Conservation (phyloP, 2,113 vertebrate genomes). For the Larimichthys polyactis region DNA sequence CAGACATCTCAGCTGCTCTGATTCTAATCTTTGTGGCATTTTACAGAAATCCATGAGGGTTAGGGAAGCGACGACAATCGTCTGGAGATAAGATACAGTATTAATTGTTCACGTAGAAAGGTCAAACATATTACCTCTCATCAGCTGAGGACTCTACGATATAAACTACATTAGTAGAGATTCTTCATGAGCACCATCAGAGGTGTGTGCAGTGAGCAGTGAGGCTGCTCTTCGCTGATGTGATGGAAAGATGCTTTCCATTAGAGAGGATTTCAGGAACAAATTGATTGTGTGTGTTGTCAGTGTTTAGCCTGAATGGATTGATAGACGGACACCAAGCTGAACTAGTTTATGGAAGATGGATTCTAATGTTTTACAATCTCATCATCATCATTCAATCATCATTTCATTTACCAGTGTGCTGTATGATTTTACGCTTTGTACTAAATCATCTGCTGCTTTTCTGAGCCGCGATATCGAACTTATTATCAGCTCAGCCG, state of each 20-base stretch:
- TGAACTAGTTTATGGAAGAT: neutral
- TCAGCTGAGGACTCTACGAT: neutral
- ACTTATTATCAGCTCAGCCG: neutral
- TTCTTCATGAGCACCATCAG: neutral
- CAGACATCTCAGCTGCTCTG: conserved; percentile 33
- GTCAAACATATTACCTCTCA: neutral
- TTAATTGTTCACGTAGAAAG: conserved; percentile 5
- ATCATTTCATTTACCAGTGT: conserved; percentile 9
- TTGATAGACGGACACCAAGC: neutral
- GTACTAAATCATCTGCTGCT: neutral
- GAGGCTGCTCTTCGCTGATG: neutral
- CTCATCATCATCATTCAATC: conserved; percentile 14
- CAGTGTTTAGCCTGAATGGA: neutral
- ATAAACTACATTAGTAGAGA: neutral
- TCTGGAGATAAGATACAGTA: conserved; percentile 34
- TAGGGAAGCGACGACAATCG: conserved; percentile 29
- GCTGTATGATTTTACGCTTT: neutral
- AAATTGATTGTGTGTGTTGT: neutral
- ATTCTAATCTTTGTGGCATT: conserved; percentile 54
- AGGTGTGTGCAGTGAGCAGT: neutral
- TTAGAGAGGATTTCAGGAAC: neutral
- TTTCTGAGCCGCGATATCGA: neutral
- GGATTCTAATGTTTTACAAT: conserved; percentile 38
- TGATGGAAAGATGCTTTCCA: neutral
- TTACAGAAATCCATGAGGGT: conserved; percentile 46